A percentile compares a stretch with the other conserved stretches of the same genome.
Conservation (phyloP, 2,888 invertebrate genomes). For the Netelia fuscicornis region DNA sequence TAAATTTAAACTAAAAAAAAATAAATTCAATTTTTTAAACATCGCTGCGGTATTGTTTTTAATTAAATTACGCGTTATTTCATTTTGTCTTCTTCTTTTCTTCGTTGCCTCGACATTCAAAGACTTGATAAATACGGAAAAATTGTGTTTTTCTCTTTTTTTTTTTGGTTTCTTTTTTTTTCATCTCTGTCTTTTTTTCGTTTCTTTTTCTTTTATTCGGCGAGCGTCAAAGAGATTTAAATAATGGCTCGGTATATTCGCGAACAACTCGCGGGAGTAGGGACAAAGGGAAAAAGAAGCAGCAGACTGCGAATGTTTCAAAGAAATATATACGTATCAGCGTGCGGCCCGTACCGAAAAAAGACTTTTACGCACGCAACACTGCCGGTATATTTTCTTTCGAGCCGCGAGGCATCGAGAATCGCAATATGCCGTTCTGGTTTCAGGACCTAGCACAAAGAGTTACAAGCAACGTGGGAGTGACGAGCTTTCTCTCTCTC, state of each 20-base stretch:
- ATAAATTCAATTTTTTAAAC: no score
- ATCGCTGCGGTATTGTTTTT: no score
- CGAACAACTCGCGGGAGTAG: background rate
- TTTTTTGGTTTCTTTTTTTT: background rate
- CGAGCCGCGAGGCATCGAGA: constrained; percentile 2
- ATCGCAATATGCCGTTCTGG: background rate
- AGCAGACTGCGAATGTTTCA: background rate
- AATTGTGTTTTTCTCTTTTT: no score
- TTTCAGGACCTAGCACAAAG: background rate
- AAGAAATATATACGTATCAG: background rate
- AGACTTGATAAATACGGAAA: no score
- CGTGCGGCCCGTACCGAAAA: background rate
- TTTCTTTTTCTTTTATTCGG: background rate
- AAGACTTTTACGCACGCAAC: background rate
- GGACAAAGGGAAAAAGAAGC: background rate
- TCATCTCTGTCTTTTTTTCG: background rate
- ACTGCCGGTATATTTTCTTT: constrained; percentile 26
- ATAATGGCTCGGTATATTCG: background rate
- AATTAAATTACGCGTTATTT: no score
- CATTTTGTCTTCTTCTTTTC: no score
- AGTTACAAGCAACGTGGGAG: constrained; percentile 17
- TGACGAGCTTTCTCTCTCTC: background rate
- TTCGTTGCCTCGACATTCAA: no score
- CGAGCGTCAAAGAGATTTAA: constrained; percentile 3
- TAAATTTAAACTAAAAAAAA: no score